Conservation (phyloP, 2,888 invertebrate species). For the Lasioglossum zephyrum region DNA sequence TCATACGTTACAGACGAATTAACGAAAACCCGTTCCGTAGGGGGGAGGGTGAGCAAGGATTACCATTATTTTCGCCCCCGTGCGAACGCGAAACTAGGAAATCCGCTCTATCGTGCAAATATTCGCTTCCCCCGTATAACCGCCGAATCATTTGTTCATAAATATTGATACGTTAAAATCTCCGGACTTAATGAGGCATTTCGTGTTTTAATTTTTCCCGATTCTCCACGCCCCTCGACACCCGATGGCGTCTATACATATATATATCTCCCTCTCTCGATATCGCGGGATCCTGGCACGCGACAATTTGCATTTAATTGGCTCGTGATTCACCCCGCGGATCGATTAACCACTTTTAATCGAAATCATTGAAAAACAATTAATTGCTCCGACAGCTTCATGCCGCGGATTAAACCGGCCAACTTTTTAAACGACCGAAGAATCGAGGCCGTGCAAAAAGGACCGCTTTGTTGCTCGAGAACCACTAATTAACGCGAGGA, state of each 20-base stretch:
- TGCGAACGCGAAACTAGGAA: conserved; percentile 54
- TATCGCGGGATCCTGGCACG: conserved; percentile 32
- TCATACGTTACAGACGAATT: conserved; percentile 67
- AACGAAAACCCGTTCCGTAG: conserved; percentile 55
- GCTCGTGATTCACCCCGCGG: conserved; percentile 28
- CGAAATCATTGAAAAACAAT: conserved; percentile 40
- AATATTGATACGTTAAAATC: conserved; percentile 69
- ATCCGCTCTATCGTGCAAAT: conserved; percentile 63
- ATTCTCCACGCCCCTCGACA: background rate
- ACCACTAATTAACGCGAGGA: background rate
- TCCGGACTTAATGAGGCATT: conserved; percentile 58
- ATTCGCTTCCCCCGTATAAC: conserved; percentile 62
- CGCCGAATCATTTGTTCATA: conserved; percentile 64
- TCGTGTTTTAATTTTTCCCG: conserved; percentile 57
- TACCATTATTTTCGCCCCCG: conserved; percentile 69
- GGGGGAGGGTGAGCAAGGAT: conserved; percentile 53
- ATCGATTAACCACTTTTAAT: conserved; percentile 42
- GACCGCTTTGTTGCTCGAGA: background rate
- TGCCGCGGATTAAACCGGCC: background rate
- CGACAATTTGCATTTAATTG: conserved; percentile 63
- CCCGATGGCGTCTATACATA: background rate
- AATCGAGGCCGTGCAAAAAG: background rate
- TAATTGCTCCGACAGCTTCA: conserved; percentile 6
- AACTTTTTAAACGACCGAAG: background rate
- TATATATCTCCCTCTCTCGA: background rate